Percentiles rank a stretch among this genome's conserved stretches.
Conservation (phyloP, 2,113 vertebrate species). For the Ranitomeya imitator region DNA sequence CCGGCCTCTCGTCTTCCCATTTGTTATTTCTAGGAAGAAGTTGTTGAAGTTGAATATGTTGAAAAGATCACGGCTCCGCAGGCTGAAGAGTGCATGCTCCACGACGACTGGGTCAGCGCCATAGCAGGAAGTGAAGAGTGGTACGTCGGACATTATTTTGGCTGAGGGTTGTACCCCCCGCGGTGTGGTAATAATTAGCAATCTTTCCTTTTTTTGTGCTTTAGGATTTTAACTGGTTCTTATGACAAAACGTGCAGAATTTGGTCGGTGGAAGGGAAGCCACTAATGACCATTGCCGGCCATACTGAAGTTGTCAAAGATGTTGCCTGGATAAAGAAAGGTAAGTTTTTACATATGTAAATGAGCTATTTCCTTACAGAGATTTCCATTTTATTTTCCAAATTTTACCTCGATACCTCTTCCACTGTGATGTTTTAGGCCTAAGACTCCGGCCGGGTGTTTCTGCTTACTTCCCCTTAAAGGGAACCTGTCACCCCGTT, state of each 20-base stretch:
- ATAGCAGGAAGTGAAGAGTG: slow-evolving; percentile 88
- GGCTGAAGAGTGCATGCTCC: slow-evolving; percentile 93
- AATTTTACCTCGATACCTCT: no score
- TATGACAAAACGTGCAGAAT: slow-evolving; percentile 93
- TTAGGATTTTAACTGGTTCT: slow-evolving; percentile 93
- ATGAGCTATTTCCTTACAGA: background rate
- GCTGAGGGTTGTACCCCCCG: background rate
- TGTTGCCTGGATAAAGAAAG: slow-evolving; percentile 93
- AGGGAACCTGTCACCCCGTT: no score
- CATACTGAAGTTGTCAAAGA: slow-evolving; percentile 96
- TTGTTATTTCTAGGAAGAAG: slow-evolving; percentile 84
- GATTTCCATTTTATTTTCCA: no score
- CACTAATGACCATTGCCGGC: slow-evolving; percentile 83
- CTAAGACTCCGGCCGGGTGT: no score
- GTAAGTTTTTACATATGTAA: slow-evolving; percentile 67
- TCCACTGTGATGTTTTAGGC: no score
- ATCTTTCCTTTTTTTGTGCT: slow-evolving; percentile 35
- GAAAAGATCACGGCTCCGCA: slow-evolving; percentile 91
- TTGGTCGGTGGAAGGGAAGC: slow-evolving; percentile 93
- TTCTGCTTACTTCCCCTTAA: no score
- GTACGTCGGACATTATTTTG: slow-evolving; percentile 66
- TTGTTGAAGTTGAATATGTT: slow-evolving; percentile 94
- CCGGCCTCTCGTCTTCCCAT: background rate
- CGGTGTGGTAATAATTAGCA: background rate
- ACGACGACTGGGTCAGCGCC: slow-evolving; percentile 97